Base-by-base conservation (phyloP, 2,113 vertebrate species). In the Tragelaphus buxtoni region DNA sequence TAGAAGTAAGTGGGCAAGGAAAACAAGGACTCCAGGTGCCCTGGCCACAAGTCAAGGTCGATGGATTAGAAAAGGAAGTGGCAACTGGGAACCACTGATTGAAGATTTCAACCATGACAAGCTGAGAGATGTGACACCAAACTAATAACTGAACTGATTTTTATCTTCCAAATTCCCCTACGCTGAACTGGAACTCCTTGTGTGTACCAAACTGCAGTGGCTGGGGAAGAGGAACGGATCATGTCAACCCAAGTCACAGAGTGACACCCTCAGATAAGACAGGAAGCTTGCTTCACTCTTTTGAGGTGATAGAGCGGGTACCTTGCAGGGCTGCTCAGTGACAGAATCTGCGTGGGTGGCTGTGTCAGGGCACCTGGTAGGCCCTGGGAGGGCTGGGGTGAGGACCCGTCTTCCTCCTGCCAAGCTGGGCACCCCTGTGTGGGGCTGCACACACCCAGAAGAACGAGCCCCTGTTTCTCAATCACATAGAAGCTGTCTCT, bases 231-330 rank as follows among this genome's bases (percentile, higher is more conserved):
- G 58, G 30, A 42, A 42, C 0, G 2, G 53, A 4, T 28, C 26
- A 2, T 0, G 4, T 1, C 5, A 60, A 49, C 5, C 58, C 3
- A 26, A 12, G 30, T 39, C 58, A 11, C 61, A 45, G 1, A 0
- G 18, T 16, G 51, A 17, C 39, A 14, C 5, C 7, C 39, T 18
- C 63, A 9, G 16, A 22, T 53, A 5, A 42, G 22, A 53, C 14
- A 69, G 20, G 56, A 12, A 72, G 30, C 49, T 55, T 81, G 11
- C 63, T 18, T 28, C 10, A 8, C 56, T 18, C 72, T 28, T 80
- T 3, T 18, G 32, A 74, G 65, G 35, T 24, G 69, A 30, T 45
- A 63, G 79, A 53, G 60, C 47, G 83, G 47, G 56, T 45, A 17
- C 9, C 12, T 7, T 47, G 20, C 49, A 49, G 39, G 16, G 17